phyloP scores from a whole-genome alignment of 1,140 invertebrate genomes.

The Dendroctonus valens region DNA sequence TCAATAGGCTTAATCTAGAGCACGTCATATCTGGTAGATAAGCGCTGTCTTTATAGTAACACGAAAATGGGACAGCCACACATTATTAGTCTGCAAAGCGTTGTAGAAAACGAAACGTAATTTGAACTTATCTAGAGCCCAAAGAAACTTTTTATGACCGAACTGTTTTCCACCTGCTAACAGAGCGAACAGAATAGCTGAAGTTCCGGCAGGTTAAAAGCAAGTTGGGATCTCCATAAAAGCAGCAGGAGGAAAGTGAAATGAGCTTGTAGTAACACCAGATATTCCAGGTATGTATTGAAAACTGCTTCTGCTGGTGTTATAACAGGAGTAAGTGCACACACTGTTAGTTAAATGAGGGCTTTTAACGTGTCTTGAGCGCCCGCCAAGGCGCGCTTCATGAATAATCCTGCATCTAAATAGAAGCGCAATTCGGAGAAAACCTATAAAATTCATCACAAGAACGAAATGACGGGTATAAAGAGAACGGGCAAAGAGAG shows the following conservation, averaged over 20 bases:
- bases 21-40: too few relatives aligned
- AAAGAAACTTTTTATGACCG: background rate
- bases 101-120: too few relatives aligned
- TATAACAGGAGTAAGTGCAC: background rate
- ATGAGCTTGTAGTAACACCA: background rate
- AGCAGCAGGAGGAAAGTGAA: background rate
- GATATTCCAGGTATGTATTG: background rate
- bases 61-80: too few relatives aligned
- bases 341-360: background rate
- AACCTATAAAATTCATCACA: background rate
- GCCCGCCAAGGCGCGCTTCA: background rate
- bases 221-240: background rate
- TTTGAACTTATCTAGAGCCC: too few relatives aligned
- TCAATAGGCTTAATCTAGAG: too few relatives aligned
- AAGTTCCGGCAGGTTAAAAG: background rate
- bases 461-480: constrained; percentile 2
- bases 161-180: too few relatives aligned
- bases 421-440: background rate
- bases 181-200: background rate
- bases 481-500: background rate
- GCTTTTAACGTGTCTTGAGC: background rate
- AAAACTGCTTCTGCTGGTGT: constrained; percentile 1
- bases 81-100: too few relatives aligned
- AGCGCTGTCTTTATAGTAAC: too few relatives aligned
- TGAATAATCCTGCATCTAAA: background rate